Evolutionary conservation across 1,140 invertebrate species (phyloP).

Genomic region (Plutomurus gul): DNA sequence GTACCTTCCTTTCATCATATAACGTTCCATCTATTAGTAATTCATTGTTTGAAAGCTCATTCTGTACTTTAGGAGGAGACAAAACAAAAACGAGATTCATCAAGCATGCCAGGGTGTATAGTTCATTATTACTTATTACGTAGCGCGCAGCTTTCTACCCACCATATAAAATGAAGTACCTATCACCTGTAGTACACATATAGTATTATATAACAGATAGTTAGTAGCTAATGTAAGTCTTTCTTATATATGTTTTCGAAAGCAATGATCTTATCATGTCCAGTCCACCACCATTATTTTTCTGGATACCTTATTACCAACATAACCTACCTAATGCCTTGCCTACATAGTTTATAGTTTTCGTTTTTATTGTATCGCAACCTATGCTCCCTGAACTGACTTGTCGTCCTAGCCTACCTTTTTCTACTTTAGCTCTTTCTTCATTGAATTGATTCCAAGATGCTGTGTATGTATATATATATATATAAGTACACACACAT

Average conservation of each 20-base stretch:
- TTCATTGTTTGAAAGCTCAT: background rate
- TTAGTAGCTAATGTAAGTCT: background rate
- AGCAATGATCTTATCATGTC: constrained; percentile 19
- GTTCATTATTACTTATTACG: background rate
- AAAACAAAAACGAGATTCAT: background rate
- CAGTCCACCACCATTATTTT: background rate
- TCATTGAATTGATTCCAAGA: background rate
- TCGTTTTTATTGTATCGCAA: constrained; percentile 20
- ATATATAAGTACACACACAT: too few species aligned
- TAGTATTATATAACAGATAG: background rate
- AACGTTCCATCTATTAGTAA: background rate
- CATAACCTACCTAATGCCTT: background rate
- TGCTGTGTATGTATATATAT: background rate
- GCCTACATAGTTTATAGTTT: background rate
- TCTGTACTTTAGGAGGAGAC: background rate
- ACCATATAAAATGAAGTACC: background rate
- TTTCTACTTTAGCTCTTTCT: constrained; percentile 5
- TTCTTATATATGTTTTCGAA: background rate
- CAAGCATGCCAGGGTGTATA: constrained; percentile 13
- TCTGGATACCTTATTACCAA: background rate
- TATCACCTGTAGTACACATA: background rate
- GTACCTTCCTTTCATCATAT: too few species aligned
- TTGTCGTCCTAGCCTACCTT: background rate
- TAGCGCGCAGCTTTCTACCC: background rate
- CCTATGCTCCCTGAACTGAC: background rate